Conservation (phyloP, 2,113 vertebrate species). For the Procapra przewalskii region DNA sequence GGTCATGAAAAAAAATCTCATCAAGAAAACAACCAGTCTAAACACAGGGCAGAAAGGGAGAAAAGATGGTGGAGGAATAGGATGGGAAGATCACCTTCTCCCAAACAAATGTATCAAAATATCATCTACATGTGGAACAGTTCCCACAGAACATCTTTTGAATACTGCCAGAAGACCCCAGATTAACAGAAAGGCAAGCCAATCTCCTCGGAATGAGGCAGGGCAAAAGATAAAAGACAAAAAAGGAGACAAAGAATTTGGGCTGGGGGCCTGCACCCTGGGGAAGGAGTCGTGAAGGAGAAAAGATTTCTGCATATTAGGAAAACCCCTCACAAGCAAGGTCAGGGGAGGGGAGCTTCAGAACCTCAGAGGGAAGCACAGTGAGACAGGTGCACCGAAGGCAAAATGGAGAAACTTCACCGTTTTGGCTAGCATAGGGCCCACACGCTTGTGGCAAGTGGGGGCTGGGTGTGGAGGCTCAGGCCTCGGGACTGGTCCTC, state of each 20-base stretch:
- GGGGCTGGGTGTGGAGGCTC: background rate
- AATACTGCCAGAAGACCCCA: background rate
- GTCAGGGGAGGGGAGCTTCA: background rate
- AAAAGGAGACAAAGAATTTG: background rate
- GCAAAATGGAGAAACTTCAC: background rate
- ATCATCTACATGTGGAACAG: background rate
- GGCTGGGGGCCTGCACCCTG: background rate
- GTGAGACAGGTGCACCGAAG: rapidly evolving
- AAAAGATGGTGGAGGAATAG: background rate
- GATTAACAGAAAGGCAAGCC: background rate
- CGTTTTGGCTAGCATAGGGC: background rate
- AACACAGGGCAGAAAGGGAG: background rate
- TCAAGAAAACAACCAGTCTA: background rate
- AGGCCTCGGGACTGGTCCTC: background rate
- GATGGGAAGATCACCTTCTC: background rate
- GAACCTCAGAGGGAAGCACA: background rate
- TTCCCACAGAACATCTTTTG: background rate
- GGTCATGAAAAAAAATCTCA: background rate
- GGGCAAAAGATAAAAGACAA: background rate
- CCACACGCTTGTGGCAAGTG: background rate
- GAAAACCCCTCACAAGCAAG: background rate
- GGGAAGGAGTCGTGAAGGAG: background rate
- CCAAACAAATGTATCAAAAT: background rate
- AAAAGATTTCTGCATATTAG: background rate
- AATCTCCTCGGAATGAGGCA: background rate